phyloP scores from a whole-genome alignment of 2,113 vertebrate species.

The Diadophis punctatus region DNA sequence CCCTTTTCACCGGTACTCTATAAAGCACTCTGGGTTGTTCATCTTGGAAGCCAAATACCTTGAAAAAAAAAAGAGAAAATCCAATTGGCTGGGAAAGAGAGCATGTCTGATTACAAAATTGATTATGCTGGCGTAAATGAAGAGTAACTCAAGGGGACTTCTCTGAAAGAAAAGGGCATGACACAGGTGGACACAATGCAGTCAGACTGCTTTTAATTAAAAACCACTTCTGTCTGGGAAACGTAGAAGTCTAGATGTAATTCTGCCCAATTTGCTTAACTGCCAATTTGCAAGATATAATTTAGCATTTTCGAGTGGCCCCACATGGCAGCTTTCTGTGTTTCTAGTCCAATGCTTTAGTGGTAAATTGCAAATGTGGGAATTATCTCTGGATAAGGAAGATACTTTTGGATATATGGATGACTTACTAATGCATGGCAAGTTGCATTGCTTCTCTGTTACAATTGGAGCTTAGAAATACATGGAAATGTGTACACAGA shows the following conservation, averaged over 20 bases:
- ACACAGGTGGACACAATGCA: constrained; percentile 15
- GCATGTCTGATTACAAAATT: neutral
- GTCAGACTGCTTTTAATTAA: constrained; percentile 15
- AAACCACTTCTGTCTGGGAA: neutral
- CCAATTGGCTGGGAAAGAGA: constrained; percentile 11
- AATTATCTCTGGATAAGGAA: neutral
- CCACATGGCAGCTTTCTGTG: neutral
- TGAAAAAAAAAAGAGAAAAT: constrained; percentile 13
- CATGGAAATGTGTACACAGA: neutral
- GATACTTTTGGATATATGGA: neutral
- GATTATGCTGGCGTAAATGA: constrained; percentile 40
- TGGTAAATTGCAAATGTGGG: neutral
- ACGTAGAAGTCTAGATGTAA: neutral
- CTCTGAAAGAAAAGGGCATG: neutral
- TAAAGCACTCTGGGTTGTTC: constrained; percentile 8
- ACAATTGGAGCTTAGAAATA: neutral
- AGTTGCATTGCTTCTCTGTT: neutral
- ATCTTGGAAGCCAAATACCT: constrained; percentile 10
- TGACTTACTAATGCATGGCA: neutral
- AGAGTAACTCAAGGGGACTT: constrained; percentile 6
- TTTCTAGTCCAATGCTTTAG: neutral
- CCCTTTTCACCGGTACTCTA: constrained; percentile 39
- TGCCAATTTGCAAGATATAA: constrained; percentile 21
- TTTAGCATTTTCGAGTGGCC: neutral
- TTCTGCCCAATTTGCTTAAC: constrained; percentile 21